These are phyloP conservation scores for Ochlodes sylvanus DNA, from an alignment of 2,888 invertebrate genomes.

Conservation along the genomic window DNA sequence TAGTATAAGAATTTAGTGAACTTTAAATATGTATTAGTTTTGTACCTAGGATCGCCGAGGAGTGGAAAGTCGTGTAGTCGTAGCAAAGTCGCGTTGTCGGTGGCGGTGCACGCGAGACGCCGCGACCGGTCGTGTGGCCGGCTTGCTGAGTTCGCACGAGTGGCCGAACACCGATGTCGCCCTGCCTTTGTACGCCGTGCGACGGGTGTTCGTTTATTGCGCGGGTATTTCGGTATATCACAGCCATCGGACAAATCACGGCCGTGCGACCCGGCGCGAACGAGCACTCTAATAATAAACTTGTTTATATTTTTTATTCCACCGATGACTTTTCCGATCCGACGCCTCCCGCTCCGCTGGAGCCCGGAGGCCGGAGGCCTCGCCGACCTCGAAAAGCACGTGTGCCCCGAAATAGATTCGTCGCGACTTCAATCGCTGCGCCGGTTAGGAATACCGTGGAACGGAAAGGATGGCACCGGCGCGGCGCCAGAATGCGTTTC, in stretches of 20 bases:
- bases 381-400: slow-evolving; percentile 77
- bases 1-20: slow-evolving; percentile 1
- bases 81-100: slow-evolving; percentile 37
- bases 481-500: slow-evolving; percentile 67
- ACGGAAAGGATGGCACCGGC: slow-evolving; percentile 53
- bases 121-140: slow-evolving; percentile 53
- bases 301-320: slow-evolving; percentile 83
- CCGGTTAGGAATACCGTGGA: slow-evolving; percentile 42
- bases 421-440: slow-evolving; percentile 55
- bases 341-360: slow-evolving; percentile 50
- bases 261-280: slow-evolving; percentile 82
- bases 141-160: slow-evolving; percentile 56
- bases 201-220: slow-evolving; percentile 69
- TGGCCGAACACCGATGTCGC: slow-evolving; percentile 57
- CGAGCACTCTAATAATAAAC: slow-evolving; percentile 83
- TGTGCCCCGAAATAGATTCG: slow-evolving; percentile 73
- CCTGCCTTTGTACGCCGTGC: slow-evolving; percentile 67
- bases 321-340: slow-evolving; percentile 69
- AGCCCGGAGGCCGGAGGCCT: slow-evolving; percentile 52
- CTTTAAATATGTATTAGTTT: slow-evolving; percentile 28
- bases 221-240: slow-evolving; percentile 83
- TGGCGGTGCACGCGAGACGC: slow-evolving; percentile 39
- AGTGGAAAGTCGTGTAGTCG: slow-evolving; percentile 36
- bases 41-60: slow-evolving; percentile 45
- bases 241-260: slow-evolving; percentile 81